phyloP scores from a whole-genome alignment of 2,113 vertebrate species.

The Emydocephalus ijimae region DNA sequence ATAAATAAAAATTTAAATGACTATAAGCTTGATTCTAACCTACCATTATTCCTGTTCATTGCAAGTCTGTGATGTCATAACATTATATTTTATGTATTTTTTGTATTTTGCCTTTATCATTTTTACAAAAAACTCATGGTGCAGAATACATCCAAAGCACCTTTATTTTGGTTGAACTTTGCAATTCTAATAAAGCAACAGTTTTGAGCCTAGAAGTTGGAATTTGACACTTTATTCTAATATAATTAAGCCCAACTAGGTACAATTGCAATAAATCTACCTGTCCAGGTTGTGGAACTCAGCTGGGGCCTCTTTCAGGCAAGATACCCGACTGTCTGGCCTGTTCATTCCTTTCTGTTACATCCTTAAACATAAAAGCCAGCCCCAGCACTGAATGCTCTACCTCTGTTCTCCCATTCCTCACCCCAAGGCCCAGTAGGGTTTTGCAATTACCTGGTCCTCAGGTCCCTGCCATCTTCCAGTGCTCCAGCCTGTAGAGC shows the following conservation, averaged over 20 bases:
- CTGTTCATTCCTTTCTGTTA: not conserved
- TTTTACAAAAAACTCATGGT: not conserved
- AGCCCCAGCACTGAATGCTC: not conserved
- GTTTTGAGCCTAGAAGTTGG: not conserved
- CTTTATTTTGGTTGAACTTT: not conserved
- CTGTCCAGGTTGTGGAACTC: not conserved
- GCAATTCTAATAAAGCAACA: not conserved
- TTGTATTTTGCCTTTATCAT: too few species aligned
- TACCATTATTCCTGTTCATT: not conserved
- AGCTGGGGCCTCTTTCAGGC: not conserved
- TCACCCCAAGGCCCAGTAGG: not conserved
- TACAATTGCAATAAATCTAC: not conserved
- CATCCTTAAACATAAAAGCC: not conserved
- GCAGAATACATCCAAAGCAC: not conserved
- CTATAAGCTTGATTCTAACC: not conserved
- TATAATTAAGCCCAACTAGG: too few species aligned
- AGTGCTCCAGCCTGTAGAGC: slow-evolving; percentile 74
- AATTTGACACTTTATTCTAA: not conserved
- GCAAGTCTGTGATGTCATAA: not conserved
- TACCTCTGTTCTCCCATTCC: too few species aligned
- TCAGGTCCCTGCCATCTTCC: slow-evolving; percentile 82
- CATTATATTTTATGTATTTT: too few species aligned
- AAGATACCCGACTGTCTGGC: not conserved
- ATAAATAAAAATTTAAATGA: not conserved
- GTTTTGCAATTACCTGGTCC: slow-evolving; percentile 71